Evolutionary conservation across 1,140 invertebrate species (phyloP), one percentile per base, ranked within the genome.

Genomic region (Berghia stephanieae): DNA sequence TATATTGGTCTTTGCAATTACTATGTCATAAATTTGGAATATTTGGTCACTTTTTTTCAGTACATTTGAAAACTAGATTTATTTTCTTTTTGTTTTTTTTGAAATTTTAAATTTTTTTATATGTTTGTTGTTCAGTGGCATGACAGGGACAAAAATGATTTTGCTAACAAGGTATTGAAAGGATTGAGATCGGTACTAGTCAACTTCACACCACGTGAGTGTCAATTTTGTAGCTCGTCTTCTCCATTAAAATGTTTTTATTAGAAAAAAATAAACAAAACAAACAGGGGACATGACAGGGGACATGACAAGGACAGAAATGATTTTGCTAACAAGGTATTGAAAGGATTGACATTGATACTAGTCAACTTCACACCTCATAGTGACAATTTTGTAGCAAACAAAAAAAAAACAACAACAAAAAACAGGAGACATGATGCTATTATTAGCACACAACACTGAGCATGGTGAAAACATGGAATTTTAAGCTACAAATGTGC

Each of bases 281-380:
- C n/a, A n/a, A n/a, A n/a, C n/a, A n/a, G n/a, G n/a, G n/a, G n/a
- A n/a, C n/a, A n/a, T n/a, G n/a, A n/a, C n/a, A n/a, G n/a, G 91
- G 95, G 93, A 92, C 92, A 93, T 82, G 91, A 94, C 57, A 93
- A 93, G 40, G 83, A 87, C 21, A 90, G 89, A 76, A 85, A 88
- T 76, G 36, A 78, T 36, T 13, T 85, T 13, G 85, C 86, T 31
- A 85, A 88, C 44, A 83, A 81, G 38, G 80, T 85, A 24, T 67
- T 88, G 5, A 72, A 79, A 34, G 60, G 76, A 4, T 80, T 90
- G 60, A 83, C 85, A 60, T 81, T 78, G 69, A 4, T 86, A 44
- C 68, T 88, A 0, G 72, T 84, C 52, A 82, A 73, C 77, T 18
- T 85, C 38, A 31, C 82, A 31, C 81, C 81, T 79, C 82, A 83